A percentile compares a stretch with the other conserved stretches of the same genome.
Conservation (phyloP, 1,140 invertebrate genomes). For the Drosophila oshimai region DNA sequence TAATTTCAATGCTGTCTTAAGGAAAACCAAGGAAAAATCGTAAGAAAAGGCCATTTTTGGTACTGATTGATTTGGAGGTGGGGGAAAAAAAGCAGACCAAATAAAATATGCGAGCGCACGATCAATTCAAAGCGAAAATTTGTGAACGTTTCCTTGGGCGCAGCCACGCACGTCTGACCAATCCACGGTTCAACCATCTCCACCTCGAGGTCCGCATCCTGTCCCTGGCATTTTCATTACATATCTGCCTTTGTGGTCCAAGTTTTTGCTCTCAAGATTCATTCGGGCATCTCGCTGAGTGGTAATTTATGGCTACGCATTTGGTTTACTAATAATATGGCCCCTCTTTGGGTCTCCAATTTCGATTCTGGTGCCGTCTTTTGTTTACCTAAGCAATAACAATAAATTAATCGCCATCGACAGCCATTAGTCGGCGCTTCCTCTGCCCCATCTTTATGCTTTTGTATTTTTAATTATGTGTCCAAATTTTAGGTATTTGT, state of each 20-base stretch:
- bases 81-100: constrained; percentile 16
- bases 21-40: background rate
- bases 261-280: constrained; percentile 51
- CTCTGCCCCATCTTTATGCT: constrained; percentile 47
- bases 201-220: constrained; percentile 7
- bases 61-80: constrained; percentile 54
- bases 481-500: constrained; percentile 61
- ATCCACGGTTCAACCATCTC: constrained; percentile 3
- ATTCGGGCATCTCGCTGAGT: constrained; percentile 61
- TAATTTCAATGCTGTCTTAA: constrained; percentile 39
- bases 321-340: constrained; percentile 75
- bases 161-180: constrained; percentile 63
- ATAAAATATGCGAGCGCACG: constrained; percentile 74
- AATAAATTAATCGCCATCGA: constrained; percentile 73
- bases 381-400: constrained; percentile 81
- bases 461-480: constrained; percentile 79
- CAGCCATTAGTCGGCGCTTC: constrained; percentile 55
- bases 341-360: constrained; percentile 9
- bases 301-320: constrained; percentile 80
- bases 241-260: constrained; percentile 44
- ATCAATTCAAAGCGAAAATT: constrained; percentile 75
- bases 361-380: constrained; percentile 53
- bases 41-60: constrained; percentile 31
- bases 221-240: constrained; percentile 53
- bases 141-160: constrained; percentile 53